These are phyloP conservation scores for Microplitis mediator DNA, from an alignment of 1,140 invertebrate species.

Conservation along the genomic window DNA sequence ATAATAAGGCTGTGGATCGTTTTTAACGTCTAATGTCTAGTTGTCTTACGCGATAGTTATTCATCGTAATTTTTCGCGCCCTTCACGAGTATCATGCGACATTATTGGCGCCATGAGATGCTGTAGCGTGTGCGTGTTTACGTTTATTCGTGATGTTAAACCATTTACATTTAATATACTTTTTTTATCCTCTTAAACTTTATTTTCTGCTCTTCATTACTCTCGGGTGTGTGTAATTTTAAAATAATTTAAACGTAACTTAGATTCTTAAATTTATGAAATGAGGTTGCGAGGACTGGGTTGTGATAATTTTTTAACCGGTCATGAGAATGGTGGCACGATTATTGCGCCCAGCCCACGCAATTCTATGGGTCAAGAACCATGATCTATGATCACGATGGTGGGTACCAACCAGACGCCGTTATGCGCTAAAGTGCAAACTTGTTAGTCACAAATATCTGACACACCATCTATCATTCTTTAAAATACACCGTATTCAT, in stretches of 20 bases:
- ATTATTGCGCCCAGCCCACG: conserved; percentile 53
- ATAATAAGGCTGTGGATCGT: too few species aligned
- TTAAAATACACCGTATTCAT: conserved; percentile 8
- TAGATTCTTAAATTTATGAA: background rate
- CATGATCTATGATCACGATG: conserved; percentile 53
- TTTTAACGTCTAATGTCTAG: too few species aligned
- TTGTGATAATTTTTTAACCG: conserved; percentile 43
- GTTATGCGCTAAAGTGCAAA: conserved; percentile 62
- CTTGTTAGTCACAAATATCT: conserved; percentile 57
- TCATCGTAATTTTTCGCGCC: too few species aligned
- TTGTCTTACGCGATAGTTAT: too few species aligned
- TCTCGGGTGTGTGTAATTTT: too few species aligned
- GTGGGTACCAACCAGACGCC: conserved; percentile 52
- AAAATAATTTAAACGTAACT: background rate
- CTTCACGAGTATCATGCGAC: too few species aligned
- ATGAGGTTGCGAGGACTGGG: conserved; percentile 21
- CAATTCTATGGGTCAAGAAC: conserved; percentile 53
- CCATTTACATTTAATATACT: background rate
- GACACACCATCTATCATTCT: conserved; percentile 29
- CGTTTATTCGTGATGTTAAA: too few species aligned
- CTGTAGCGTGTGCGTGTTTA: too few species aligned
- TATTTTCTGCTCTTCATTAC: background rate
- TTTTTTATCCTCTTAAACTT: background rate
- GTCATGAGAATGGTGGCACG: conserved; percentile 31
- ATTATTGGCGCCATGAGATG: too few species aligned